Conservation (phyloP, 2,888 invertebrate genomes). For the Kuschelorhynchus macadamiae region DNA sequence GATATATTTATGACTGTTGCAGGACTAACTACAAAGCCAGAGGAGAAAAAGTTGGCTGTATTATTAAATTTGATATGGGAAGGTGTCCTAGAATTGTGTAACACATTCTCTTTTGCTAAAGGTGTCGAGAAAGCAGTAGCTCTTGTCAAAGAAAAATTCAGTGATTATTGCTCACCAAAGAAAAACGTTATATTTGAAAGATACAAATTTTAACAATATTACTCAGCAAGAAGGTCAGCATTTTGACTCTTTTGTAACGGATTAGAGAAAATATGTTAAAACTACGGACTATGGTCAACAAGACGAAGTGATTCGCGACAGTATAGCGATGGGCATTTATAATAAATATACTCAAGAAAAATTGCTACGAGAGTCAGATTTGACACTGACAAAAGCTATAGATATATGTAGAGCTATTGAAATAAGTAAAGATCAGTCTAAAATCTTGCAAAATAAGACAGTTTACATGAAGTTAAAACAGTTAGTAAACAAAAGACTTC, state of each 20-base stretch:
- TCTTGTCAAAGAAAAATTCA: too few species aligned
- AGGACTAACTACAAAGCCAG: background rate
- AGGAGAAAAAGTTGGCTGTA: background rate
- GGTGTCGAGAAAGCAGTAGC: background rate
- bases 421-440: slow-evolving; percentile 45
- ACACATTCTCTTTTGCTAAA: background rate
- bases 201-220: slow-evolving; percentile 50
- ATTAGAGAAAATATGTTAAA: slow-evolving; percentile 55
- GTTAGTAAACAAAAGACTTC: background rate
- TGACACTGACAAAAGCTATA: slow-evolving; percentile 49
- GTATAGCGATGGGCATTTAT: slow-evolving; percentile 31
- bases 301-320: slow-evolving; percentile 54
- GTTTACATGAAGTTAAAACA: background rate
- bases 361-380: slow-evolving; percentile 48
- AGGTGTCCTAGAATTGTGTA: background rate
- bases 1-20: background rate
- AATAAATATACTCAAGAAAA: slow-evolving; percentile 45
- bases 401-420: slow-evolving; percentile 52
- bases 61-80: background rate
- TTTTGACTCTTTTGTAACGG: slow-evolving; percentile 56
- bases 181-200: slow-evolving; percentile 40
- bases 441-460: slow-evolving; percentile 44
- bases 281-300: slow-evolving; percentile 52
- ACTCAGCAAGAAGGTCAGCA: slow-evolving; percentile 54
- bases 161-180: slow-evolving; percentile 45